Evolutionary conservation across 2,888 invertebrate species (phyloP), one percentile per base, ranked within the genome.

Genomic region (Drosophila maculinotata): DNA sequence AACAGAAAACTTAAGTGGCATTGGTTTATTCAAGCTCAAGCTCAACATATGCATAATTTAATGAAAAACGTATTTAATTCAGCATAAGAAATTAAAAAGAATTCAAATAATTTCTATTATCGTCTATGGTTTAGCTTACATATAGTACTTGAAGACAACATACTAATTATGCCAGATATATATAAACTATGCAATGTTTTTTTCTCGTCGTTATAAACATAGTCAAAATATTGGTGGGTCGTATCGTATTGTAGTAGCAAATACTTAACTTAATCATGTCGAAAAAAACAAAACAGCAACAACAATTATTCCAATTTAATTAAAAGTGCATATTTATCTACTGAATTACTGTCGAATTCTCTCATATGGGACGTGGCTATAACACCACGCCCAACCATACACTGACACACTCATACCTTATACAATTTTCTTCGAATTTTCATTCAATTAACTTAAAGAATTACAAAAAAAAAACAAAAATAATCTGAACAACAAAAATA

Each of bases 221-320:
- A 81, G 84, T 81, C 58, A 71, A 84, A 81, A 81, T 81, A 81
- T 81, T 81, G 81, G 74, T 81, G 84, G 79, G 35, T 52, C 67
- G 76, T 83, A 78, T 67, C 67, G 76, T 79, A 81, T 80, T 79
- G 63, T 81, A 75, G 79, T 80, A 81, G 81, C 64, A 71, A 84
- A 84, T 80, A 84, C 82, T 69, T 80, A 81, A 76, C 84, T 76
- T 76, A 65, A 76, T 71, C 76, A 75, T 73, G 47, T 64, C 76
- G 17, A 38, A 38, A 15, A 44, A 28, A 7, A 39, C 36, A 39
- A 47, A 54, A 42, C 30, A 56, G 44, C 47, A 59, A 69, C 51
- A 48, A 49, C 42, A 63, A 68, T 76, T 79, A 82, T 71, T 78
- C 76, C 72, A 80, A 66, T 81, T 84, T 80, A 68, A 84, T 80